Evolutionary conservation across 2,797 vertebrate genomes (phyloP).

Genomic region (Sphaeramia orbicularis): DNA sequence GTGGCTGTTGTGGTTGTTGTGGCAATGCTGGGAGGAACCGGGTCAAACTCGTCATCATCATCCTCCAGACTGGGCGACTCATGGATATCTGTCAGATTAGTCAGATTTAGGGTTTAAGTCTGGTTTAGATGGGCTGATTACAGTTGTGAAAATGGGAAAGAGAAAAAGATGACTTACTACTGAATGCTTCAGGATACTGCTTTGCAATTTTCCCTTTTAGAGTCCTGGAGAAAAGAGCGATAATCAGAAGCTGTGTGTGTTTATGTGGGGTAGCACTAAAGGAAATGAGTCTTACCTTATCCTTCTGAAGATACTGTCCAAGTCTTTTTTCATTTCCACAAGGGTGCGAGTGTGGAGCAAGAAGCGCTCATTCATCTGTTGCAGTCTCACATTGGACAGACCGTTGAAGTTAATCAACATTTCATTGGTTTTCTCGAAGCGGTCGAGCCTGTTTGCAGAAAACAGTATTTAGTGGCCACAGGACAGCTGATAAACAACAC

Average conservation of each 20-base stretch:
- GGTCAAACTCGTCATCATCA: slow-evolving; percentile 92
- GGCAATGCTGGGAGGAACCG: slow-evolving; percentile 86
- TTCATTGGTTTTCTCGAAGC: slow-evolving; percentile 99
- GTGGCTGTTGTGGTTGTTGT: slow-evolving; percentile 89
- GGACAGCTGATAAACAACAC: not conserved
- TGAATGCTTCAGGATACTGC: slow-evolving; percentile 97
- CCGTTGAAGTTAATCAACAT: slow-evolving; percentile 99
- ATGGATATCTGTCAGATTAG: slow-evolving; percentile 85
- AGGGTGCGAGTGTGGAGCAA: slow-evolving; percentile 92
- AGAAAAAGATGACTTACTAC: slow-evolving; percentile 88
- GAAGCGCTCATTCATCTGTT: slow-evolving; percentile 97
- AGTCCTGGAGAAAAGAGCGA: slow-evolving; percentile 78
- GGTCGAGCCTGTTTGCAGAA: slow-evolving; percentile 89
- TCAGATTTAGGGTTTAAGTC: not conserved
- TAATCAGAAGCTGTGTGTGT: not conserved
- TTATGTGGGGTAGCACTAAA: not conserved
- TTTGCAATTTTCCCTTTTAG: slow-evolving; percentile 95
- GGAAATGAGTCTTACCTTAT: slow-evolving; percentile 87
- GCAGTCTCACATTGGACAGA: slow-evolving; percentile 91
- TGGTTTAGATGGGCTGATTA: not conserved
- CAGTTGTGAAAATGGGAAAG: slow-evolving; percentile 1
- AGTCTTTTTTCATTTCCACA: slow-evolving; percentile 97
- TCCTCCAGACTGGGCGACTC: slow-evolving; percentile 90
- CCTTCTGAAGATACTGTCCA: slow-evolving; percentile 95
- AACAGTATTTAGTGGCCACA: slow-evolving; percentile 2